Conservation (phyloP, 1,140 invertebrate genomes). For the Temnothorax longispinosus region DNA sequence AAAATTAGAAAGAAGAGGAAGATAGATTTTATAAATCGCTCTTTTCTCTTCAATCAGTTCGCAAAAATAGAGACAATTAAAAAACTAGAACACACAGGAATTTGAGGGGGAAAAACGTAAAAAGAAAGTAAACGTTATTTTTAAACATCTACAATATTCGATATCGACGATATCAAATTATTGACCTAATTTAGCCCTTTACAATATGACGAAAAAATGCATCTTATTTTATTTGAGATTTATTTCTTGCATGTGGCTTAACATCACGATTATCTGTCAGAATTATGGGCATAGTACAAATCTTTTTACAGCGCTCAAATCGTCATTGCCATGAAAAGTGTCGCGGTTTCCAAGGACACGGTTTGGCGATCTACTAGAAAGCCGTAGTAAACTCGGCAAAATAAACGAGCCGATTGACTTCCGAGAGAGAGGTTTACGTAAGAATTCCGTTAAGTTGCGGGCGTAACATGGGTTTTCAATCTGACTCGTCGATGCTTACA, state of each 20-base stretch:
- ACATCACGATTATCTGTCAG: not conserved
- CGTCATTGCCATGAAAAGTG: constrained; percentile 27
- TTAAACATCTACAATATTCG: not conserved
- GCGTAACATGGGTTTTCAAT: constrained; percentile 57
- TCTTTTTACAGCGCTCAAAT: not conserved
- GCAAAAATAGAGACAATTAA: not conserved
- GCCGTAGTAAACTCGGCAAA: constrained; percentile 42
- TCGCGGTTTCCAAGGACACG: constrained; percentile 21
- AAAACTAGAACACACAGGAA: not conserved
- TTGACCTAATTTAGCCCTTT: not conserved
- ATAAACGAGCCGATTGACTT: constrained; percentile 58
- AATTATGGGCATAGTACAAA: not conserved
- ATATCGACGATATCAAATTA: not conserved
- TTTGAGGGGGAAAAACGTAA: not conserved
- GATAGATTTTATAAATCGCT: not conserved
- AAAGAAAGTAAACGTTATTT: not conserved
- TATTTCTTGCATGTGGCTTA: not conserved
- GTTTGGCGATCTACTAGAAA: constrained; percentile 53
- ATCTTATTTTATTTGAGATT: constrained; percentile 12
- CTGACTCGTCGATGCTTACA: constrained; percentile 58
- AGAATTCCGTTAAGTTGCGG: constrained; percentile 57
- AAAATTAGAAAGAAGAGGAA: not conserved
- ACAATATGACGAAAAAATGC: not conserved
- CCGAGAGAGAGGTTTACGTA: constrained; percentile 47
- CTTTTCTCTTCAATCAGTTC: not conserved